Percentiles rank a stretch among this genome's conserved stretches.
Conservation (phyloP, 2,888 invertebrate genomes). For the Galeruca laticollis region DNA sequence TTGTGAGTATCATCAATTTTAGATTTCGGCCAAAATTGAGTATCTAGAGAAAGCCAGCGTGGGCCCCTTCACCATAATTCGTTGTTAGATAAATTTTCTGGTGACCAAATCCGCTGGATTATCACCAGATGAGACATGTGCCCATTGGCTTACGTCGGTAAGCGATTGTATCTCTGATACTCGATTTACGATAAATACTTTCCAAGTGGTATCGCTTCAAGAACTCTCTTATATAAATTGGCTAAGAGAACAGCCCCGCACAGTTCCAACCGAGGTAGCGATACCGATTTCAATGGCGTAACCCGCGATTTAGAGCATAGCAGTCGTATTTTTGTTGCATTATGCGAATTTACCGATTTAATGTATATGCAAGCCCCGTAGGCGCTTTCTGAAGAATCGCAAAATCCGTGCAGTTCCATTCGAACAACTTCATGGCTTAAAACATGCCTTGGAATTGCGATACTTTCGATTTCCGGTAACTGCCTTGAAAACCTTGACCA, state of each 20-base stretch:
- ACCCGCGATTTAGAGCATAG: too few species aligned
- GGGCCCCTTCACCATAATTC: constrained; percentile 36
- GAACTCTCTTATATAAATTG: too few species aligned
- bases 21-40: neutral
- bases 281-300: too few species aligned
- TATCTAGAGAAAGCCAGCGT: constrained; percentile 9
- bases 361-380: constrained; percentile 45
- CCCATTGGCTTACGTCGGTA: constrained; percentile 5
- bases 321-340: constrained; percentile 16
- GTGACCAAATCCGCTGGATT: constrained; percentile 41
- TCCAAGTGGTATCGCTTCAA: neutral
- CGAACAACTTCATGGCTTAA: too few species aligned
- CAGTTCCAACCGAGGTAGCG: too few species aligned
- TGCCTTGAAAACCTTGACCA: too few species aligned
- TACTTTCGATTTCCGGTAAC: too few species aligned
- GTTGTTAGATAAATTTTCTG: constrained; percentile 20
- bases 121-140: constrained; percentile 25
- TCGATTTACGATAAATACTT: constrained; percentile 40
- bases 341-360: constrained; percentile 12
- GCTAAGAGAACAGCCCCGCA: too few species aligned
- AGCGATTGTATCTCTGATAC: constrained; percentile 36
- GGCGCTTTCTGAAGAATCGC: constrained; percentile 35
- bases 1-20: neutral
- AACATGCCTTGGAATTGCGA: too few species aligned
- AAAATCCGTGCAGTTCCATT: too few species aligned